phyloP scores from a whole-genome alignment of 2,888 invertebrate species.

The Sipha maydis region DNA sequence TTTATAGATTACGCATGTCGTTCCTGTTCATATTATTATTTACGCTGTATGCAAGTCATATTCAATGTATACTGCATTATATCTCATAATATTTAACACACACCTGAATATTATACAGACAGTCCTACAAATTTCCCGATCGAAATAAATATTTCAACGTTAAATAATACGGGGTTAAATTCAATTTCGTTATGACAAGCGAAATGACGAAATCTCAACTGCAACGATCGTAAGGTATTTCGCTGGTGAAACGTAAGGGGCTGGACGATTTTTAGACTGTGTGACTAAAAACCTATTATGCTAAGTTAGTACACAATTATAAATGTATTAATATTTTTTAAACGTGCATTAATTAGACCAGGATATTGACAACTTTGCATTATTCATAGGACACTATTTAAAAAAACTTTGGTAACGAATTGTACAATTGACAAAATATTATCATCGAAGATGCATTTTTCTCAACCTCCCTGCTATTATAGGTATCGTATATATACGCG shows the following conservation, averaged over 20 bases:
- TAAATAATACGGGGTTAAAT: too few relatives aligned
- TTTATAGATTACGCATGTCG: too few relatives aligned
- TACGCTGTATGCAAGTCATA: too few relatives aligned
- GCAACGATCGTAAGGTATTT: not conserved
- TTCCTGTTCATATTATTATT: too few relatives aligned
- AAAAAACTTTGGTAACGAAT: not conserved
- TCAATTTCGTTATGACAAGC: too few relatives aligned
- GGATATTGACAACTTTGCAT: conserved; percentile 19
- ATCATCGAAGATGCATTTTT: not conserved
- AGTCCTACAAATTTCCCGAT: too few relatives aligned
- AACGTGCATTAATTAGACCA: not conserved
- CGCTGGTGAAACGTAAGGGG: not conserved
- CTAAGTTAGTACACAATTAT: not conserved
- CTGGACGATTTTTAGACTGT: not conserved
- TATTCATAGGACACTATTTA: not conserved
- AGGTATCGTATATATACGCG: not conserved
- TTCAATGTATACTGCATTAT: too few relatives aligned
- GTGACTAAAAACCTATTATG: conserved; percentile 5
- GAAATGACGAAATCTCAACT: not conserved
- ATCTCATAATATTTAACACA: too few relatives aligned
- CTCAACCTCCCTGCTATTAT: not conserved
- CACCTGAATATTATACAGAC: too few relatives aligned
- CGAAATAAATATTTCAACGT: too few relatives aligned
- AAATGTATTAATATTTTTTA: conserved; percentile 10
- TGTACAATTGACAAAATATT: not conserved